Base-by-base conservation (phyloP, 1,140 invertebrate species). In the Diorhabda elongata region DNA sequence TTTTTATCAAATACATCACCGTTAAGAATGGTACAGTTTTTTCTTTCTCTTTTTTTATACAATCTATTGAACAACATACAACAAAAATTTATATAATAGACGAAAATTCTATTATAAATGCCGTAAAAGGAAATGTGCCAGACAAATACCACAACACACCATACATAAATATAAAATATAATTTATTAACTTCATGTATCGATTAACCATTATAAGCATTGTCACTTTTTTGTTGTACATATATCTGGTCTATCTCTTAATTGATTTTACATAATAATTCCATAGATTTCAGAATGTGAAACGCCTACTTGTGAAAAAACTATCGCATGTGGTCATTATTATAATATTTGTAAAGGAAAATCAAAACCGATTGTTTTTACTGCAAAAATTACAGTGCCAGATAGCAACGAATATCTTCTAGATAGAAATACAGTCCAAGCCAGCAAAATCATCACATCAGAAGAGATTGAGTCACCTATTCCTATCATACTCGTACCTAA, bases 161-260 rank as follows among this genome's bases (percentile, higher is more conserved):
- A 41, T 5, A 43, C 26, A 42, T 61, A 61, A 61, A 61, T 61
- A 61, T 41, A 41, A 61, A 61, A 61, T 61, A 61, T 61, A 61
- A 61, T 61, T 68, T 68, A 68, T 68, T 61, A 68, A 68, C 59
- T 42, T n/a, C 26, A 26, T 52, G n/a, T 63, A 68, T 68, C 60
- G 67, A 68, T 68, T 68, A 68, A 26, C 67, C 67, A 68, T 68
- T 68, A 68, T 68, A 59, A 62, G 60, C 67, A 63, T 63, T 68
- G 67, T 68, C 67, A 68, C 67, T 66, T 52, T 68, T 45, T 47
- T 68, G 26, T 59, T 63, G 67, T 61, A 45, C 60, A 62, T 60
- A 59, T 26, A 26, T 26, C 26, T 26, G 26, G 26, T 26, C 26
- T 26, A 26, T 26, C 26, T 26, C 26, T 26, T 26, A 26, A 26